A percentile compares a stretch with the other conserved stretches of the same genome.
Evolutionary conservation across 2,113 vertebrate genomes (phyloP).

Genomic region (Empidonax traillii): DNA sequence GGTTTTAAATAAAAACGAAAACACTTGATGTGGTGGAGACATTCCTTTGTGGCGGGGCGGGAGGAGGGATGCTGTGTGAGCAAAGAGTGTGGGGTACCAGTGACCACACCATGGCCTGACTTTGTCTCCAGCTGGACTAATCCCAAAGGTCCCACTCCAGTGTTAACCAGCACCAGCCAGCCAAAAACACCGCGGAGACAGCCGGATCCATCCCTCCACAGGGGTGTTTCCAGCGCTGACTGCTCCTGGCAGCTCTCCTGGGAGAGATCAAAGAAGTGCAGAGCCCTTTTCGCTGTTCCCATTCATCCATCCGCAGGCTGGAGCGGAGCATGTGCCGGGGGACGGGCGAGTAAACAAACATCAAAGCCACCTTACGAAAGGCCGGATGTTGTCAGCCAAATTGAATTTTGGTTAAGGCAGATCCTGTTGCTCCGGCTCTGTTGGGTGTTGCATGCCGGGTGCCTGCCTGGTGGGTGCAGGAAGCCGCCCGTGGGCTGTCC

Average conservation of each 20-base stretch:
- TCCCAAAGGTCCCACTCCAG: neutral
- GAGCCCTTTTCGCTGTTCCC: neutral
- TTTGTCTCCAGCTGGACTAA: too few species aligned
- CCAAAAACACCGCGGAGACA: neutral
- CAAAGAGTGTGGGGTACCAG: fast-evolving
- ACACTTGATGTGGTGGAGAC: constrained; percentile 52
- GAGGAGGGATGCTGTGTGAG: neutral
- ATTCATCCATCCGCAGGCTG: neutral
- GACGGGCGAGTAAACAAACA: constrained; percentile 29
- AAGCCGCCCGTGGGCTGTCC: neutral
- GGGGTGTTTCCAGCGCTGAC: neutral
- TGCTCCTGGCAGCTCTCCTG: neutral
- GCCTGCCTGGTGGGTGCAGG: constrained; percentile 15
- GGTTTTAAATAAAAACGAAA: constrained; percentile 81
- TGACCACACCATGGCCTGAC: fast-evolving
- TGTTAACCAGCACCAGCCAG: neutral
- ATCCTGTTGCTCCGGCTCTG: constrained; percentile 48
- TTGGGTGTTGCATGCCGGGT: neutral
- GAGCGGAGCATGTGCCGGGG: constrained; percentile 19
- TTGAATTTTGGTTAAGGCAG: neutral
- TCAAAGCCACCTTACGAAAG: neutral
- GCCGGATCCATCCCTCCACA: neutral
- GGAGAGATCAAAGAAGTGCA: constrained; percentile 22
- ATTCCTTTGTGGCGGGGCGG: neutral
- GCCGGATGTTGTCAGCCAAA: constrained; percentile 50